Conservation (phyloP, 2,113 vertebrate genomes). For the Daubentonia madagascariensis region DNA sequence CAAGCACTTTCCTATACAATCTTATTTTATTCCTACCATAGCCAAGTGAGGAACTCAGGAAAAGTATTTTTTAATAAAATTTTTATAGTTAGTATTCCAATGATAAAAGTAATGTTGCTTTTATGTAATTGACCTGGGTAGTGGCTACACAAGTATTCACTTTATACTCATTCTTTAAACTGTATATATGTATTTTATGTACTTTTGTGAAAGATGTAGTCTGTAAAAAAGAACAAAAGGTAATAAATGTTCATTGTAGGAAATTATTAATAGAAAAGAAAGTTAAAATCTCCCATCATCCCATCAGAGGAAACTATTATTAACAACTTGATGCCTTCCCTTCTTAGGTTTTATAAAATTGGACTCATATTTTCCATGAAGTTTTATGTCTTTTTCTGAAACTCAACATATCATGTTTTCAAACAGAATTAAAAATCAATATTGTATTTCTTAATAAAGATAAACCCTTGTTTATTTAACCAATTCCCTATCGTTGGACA, state of each 20-base stretch:
- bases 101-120: slow-evolving; percentile 13
- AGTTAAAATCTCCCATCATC: neutral
- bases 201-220: neutral
- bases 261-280: neutral
- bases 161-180: neutral
- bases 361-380: neutral
- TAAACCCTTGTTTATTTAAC: neutral
- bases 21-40: slow-evolving; percentile 9
- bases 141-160: neutral
- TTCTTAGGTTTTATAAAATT: neutral
- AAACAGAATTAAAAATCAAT: neutral
- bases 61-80: slow-evolving; percentile 2
- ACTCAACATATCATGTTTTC: neutral
- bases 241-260: neutral
- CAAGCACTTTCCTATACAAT: neutral
- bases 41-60: neutral
- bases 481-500: neutral
- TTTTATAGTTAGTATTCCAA: neutral
- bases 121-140: neutral
- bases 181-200: neutral
- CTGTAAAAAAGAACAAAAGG: neutral
- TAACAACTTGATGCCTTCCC: neutral
- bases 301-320: neutral
- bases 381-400: neutral
- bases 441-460: slow-evolving; percentile 37